Conservation (phyloP, 1,140 invertebrate species). For the Drosophila pandora region DNA sequence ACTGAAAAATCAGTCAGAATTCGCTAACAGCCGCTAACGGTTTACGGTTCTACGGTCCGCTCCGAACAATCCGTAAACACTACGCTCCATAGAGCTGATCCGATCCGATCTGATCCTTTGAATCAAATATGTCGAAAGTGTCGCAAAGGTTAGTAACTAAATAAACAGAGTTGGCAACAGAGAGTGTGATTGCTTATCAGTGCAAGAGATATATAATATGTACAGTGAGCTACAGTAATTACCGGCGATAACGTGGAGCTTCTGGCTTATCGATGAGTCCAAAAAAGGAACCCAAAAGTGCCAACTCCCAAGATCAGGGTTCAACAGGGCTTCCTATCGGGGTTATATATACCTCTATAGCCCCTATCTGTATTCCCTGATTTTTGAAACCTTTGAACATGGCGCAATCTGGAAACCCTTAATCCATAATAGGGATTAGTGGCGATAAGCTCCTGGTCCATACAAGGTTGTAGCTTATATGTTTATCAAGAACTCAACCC, state of each 20-base stretch:
- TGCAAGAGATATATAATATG: slow-evolving; percentile 1
- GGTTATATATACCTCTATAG: background rate
- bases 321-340: background rate
- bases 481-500: background rate
- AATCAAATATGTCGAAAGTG: slow-evolving; percentile 35
- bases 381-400: background rate
- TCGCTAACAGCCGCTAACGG: slow-evolving; percentile 80
- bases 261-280: background rate
- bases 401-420: background rate
- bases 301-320: slow-evolving; percentile 6
- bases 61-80: background rate
- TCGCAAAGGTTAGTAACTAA: slow-evolving; percentile 28
- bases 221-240: slow-evolving; percentile 1
- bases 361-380: background rate
- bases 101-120: background rate
- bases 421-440: background rate
- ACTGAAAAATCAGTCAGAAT: slow-evolving; percentile 67
- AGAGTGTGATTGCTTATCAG: slow-evolving; percentile 21
- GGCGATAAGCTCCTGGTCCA: background rate
- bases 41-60: slow-evolving; percentile 74
- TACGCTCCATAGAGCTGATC: slow-evolving; percentile 14
- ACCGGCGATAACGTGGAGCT: background rate
- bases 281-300: background rate
- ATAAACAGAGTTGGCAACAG: slow-evolving; percentile 24
- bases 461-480: too few relatives aligned